Evolutionary conservation across 2,113 vertebrate species (phyloP), one percentile per base, ranked within the genome.

Genomic region (Sylvilagus bachmani): DNA sequence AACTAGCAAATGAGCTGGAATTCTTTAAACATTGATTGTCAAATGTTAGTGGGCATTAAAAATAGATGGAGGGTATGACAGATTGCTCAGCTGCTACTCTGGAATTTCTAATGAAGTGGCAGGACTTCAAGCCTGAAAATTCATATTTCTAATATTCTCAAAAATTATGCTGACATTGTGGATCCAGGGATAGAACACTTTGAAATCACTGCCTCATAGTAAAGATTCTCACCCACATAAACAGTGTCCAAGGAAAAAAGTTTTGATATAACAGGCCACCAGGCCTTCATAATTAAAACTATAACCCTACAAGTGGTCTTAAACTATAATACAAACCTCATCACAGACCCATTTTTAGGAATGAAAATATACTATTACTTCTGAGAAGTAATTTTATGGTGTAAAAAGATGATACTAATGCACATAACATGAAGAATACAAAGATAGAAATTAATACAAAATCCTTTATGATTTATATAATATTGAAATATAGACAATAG

Each of bases 401-500:
- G 4, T 90, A 53, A 92, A 74, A 77, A 69, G 64, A 12, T 62
- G 14, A 0, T 24, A 80, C 6, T 58, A 25, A 55, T 77, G 16
- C 36, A 77, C 17, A 79, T 55, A 74, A 69, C 21, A 44, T 44
- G 25, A 85, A 8, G 10, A 81, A 89, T 66, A 80, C 24, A 90
- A 94, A 83, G n/a, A 49, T 55, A 53, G 6, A 58, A 86, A 64
- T 29, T 85, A 21, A 94, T 49, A 38, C 16, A 71, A 53, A 82
- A 93, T 24, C 4, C 4, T 51, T 17, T 91, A 5, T 85, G 25
- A 85, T 85, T 81, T 79, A 88, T 55, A 71, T 80, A 85, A 78
- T 78, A 86, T 86, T 2, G 90, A 94, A 81, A 13, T 80, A 80
- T 91, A 44, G 36, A 66, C 7, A 69, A 90, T 36, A 66, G 21